phyloP scores from a whole-genome alignment of 2,113 vertebrate genomes.

The Uropsilus gracilis region DNA sequence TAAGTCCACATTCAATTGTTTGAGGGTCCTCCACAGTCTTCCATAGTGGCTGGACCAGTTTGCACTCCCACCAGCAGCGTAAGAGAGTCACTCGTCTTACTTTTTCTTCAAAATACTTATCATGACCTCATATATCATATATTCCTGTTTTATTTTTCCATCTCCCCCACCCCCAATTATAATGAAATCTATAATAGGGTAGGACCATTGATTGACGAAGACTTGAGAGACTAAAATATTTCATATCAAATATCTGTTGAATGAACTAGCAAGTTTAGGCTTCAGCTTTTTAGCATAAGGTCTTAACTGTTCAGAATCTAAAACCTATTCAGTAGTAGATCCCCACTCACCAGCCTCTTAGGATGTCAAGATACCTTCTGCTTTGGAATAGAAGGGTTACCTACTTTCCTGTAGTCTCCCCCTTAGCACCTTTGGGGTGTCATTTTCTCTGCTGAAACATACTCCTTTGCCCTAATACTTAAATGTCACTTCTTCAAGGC shows the following conservation, averaged over 20 bases:
- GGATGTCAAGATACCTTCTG: background rate
- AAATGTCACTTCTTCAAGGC: background rate
- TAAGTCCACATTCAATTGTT: too few relatives aligned
- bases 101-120: background rate
- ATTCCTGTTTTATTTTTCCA: background rate
- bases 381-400: background rate
- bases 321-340: background rate
- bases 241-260: background rate
- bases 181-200: background rate
- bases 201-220: background rate
- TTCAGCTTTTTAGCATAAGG: background rate
- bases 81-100: background rate
- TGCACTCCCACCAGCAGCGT: too few relatives aligned
- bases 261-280: background rate
- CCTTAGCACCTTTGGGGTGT: background rate
- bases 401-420: background rate
- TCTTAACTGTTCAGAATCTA: background rate
- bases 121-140: too few relatives aligned
- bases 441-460: background rate
- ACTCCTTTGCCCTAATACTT: background rate
- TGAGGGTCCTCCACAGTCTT: too few relatives aligned
- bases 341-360: too few relatives aligned
- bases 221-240: background rate
- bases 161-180: background rate
- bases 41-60: too few relatives aligned